These are phyloP conservation scores for Probosciger aterrimus DNA, from an alignment of 2,113 vertebrate genomes.

Conservation along the genomic window DNA sequence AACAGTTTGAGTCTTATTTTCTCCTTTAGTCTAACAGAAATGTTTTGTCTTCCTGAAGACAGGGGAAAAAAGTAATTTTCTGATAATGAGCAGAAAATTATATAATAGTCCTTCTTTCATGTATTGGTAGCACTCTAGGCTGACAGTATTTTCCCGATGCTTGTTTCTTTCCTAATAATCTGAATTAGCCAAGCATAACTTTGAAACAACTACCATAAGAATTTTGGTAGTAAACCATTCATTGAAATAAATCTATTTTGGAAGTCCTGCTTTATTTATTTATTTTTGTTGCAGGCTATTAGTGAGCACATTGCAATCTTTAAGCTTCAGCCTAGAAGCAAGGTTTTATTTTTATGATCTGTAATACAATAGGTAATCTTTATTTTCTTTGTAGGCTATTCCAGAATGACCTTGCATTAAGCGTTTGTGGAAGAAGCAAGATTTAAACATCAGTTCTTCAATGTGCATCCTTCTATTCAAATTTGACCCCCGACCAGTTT, in stretches of 20 bases:
- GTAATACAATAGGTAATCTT: background rate
- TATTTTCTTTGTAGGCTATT: conserved; percentile 67
- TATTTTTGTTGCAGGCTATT: background rate
- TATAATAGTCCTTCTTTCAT: background rate
- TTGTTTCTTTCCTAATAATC: background rate
- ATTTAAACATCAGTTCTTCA: conserved; percentile 57
- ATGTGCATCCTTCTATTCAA: conserved; percentile 99
- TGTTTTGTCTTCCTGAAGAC: background rate
- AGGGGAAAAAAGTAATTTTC: background rate
- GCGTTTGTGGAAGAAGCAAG: conserved; percentile 6
- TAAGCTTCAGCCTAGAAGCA: background rate
- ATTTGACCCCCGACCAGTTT: conserved; percentile 91
- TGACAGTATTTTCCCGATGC: background rate
- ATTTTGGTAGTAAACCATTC: background rate
- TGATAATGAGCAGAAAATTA: background rate
- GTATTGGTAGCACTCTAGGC: background rate
- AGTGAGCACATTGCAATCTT: background rate
- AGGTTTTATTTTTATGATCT: background rate
- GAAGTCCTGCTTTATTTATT: background rate
- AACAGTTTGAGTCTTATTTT: background rate
- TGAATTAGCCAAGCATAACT: background rate
- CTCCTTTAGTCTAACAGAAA: background rate
- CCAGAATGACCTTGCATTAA: conserved; percentile 66
- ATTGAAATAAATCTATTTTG: background rate
- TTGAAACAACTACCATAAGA: background rate